These are phyloP conservation scores for Bolinopsis microptera DNA, from an alignment of 37 sponge, comb jelly and placozoan species.

Conservation along the genomic window DNA sequence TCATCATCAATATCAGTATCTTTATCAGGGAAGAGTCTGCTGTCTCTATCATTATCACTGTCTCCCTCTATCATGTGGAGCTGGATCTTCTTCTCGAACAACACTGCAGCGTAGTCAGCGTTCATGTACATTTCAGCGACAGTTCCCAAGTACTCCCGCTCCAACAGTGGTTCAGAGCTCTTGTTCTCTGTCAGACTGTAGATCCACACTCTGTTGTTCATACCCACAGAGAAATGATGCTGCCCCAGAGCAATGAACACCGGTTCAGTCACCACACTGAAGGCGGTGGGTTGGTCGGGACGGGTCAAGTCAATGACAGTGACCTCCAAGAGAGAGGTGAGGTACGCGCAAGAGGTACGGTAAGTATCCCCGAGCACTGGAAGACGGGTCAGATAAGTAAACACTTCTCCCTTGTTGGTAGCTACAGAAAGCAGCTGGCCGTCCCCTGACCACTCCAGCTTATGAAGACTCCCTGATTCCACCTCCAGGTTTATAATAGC, in stretches of 20 bases:
- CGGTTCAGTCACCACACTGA: constrained; percentile 78
- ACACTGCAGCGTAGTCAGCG: constrained; percentile 83
- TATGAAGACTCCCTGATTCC: constrained; percentile 70
- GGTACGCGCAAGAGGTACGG: constrained; percentile 79
- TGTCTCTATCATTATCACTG: constrained; percentile 70
- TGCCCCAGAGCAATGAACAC: constrained; percentile 84
- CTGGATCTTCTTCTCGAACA: constrained; percentile 81
- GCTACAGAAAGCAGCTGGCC: constrained; percentile 90
- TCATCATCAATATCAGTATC: constrained; percentile 71
- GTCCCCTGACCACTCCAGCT: constrained; percentile 90
- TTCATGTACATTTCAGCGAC: constrained; percentile 75
- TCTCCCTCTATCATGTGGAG: constrained; percentile 76
- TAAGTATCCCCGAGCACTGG: constrained; percentile 85
- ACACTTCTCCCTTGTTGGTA: constrained; percentile 77
- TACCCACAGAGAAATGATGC: constrained; percentile 88
- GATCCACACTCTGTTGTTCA: constrained; percentile 94
- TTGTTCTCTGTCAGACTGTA: constrained; percentile 73
- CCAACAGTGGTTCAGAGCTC: constrained; percentile 68
- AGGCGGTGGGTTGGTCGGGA: constrained; percentile 72
- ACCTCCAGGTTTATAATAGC: constrained; percentile 87
- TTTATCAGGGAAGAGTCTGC: constrained; percentile 82
- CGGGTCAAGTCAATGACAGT: background rate
- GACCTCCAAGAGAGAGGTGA: constrained; percentile 83
- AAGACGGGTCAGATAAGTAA: constrained; percentile 83
- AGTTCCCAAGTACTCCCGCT: constrained; percentile 81